These are phyloP conservation scores for Catharus ustulatus DNA, from an alignment of 2,797 vertebrate genomes.

Conservation along the genomic window DNA sequence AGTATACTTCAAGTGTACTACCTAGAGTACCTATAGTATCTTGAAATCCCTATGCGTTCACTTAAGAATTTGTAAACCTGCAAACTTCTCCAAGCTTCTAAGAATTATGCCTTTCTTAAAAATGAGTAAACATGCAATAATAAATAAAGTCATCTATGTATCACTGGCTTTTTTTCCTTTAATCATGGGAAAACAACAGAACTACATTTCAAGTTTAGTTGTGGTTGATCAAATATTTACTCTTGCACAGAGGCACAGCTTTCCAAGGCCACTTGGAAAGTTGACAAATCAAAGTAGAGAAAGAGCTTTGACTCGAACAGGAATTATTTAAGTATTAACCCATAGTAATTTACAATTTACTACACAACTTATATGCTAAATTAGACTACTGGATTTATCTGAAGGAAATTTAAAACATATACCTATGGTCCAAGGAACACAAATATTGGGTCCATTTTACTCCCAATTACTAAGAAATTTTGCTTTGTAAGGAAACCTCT, in stretches of 20 bases:
- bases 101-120: not conserved
- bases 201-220: not conserved
- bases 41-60: not conserved
- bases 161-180: rapidly evolving
- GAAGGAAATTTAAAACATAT: not conserved
- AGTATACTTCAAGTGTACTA: not conserved
- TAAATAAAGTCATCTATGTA: not conserved
- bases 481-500: not conserved
- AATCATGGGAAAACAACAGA: not conserved
- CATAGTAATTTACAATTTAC: not conserved
- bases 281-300: not conserved
- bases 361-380: not conserved
- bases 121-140: not conserved
- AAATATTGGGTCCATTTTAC: not conserved
- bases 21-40: not conserved
- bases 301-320: not conserved
- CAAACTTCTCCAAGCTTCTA: not conserved
- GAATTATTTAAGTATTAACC: not conserved
- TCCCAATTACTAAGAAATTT: not conserved
- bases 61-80: not conserved
- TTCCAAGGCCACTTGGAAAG: not conserved
- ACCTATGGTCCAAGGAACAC: not conserved
- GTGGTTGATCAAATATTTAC: not conserved
- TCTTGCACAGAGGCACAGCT: not conserved
- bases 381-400: not conserved